Evolutionary conservation across 2,113 vertebrate genomes (phyloP).

Genomic region (Myanophis thanlyinensis): DNA sequence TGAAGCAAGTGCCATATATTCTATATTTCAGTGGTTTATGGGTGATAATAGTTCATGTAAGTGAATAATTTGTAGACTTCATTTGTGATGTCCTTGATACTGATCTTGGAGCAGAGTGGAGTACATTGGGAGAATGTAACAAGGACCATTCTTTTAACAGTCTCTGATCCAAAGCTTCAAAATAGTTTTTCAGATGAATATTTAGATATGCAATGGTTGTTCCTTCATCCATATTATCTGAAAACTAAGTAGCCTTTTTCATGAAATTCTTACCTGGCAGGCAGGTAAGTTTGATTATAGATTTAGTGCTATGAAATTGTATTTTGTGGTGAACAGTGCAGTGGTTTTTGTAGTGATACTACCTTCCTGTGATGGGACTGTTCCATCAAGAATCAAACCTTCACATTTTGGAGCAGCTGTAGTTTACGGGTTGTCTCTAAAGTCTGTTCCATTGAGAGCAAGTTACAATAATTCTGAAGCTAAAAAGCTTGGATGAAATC

Average conservation of each 20-base stretch:
- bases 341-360: background rate
- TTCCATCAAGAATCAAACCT: background rate
- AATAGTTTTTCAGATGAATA: background rate
- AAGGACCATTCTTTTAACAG: background rate
- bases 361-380: background rate
- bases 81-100: background rate
- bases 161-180: background rate
- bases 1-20: background rate
- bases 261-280: background rate
- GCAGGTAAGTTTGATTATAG: background rate
- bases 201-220: background rate
- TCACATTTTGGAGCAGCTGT: background rate
- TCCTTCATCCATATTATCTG: background rate
- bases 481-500: background rate
- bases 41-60: background rate
- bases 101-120: background rate
- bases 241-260: background rate
- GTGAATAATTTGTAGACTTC: background rate
- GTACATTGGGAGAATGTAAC: background rate
- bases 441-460: background rate
- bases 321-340: background rate
- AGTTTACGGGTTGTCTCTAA: background rate
- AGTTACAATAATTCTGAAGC: background rate
- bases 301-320: no score
- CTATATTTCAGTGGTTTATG: background rate